Conservation (phyloP, 2,888 invertebrate genomes). For the Cyrtodaria siliqua region DNA sequence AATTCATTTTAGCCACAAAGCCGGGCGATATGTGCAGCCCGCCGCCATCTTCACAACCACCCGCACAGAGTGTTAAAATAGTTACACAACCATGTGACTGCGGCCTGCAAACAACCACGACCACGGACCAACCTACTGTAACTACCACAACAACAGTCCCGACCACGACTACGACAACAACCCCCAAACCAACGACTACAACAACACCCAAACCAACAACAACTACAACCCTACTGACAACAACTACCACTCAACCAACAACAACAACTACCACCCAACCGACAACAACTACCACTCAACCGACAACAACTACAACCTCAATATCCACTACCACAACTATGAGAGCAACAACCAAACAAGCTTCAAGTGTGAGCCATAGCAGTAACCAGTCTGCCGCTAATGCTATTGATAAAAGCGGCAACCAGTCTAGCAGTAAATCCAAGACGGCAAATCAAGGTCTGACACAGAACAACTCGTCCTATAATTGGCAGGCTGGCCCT, state of each 20-base stretch:
- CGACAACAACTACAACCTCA: too few species aligned
- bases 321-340: too few species aligned
- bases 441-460: too few species aligned
- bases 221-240: constrained; percentile 12
- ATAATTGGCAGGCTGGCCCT: too few species aligned
- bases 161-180: constrained; percentile 26
- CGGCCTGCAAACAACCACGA: constrained; percentile 1
- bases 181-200: constrained; percentile 16
- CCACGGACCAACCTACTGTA: constrained; percentile 11
- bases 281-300: too few species aligned
- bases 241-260: constrained; percentile 27
- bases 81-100: constrained; percentile 48
- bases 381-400: too few species aligned
- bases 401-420: too few species aligned
- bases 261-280: too few species aligned
- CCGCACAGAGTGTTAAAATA: constrained; percentile 36
- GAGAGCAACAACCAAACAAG: too few species aligned
- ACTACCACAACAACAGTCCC: constrained; percentile 26
- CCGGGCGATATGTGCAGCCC: constrained; percentile 28
- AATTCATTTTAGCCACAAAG: constrained; percentile 6
- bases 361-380: too few species aligned
- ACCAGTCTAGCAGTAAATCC: too few species aligned
- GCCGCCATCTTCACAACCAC: constrained; percentile 14
- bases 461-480: too few species aligned
- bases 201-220: constrained; percentile 24